These are phyloP conservation scores for Actinia tenebrosa DNA, from an alignment of 64 coral and sea anemone species.

Conservation along the genomic window DNA sequence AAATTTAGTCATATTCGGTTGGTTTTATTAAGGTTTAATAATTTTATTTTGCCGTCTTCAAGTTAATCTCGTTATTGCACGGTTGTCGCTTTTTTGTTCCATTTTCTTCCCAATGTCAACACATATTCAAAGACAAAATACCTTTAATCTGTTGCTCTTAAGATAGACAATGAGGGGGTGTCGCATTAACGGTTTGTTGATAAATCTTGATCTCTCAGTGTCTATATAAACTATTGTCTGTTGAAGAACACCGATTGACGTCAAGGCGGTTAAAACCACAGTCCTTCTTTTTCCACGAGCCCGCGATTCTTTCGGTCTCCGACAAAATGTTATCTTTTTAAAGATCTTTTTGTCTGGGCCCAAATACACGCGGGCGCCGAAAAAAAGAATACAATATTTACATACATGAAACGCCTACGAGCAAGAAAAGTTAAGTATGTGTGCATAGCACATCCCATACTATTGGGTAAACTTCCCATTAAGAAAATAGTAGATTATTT, in stretches of 20 bases:
- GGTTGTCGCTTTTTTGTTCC: background rate
- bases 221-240: background rate
- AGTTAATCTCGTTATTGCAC: background rate
- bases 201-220: background rate
- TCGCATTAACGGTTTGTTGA: background rate
- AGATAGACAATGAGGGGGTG: background rate
- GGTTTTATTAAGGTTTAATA: background rate
- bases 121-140: background rate
- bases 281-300: too few species aligned
- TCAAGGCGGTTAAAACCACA: background rate
- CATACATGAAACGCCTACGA: too few species aligned
- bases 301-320: background rate
- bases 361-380: too few species aligned
- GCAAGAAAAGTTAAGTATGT: too few species aligned
- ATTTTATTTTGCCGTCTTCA: background rate
- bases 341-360: too few species aligned
- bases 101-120: background rate
- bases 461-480: too few species aligned
- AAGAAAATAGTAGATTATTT: too few species aligned
- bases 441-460: too few species aligned
- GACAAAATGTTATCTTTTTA: too few species aligned
- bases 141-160: background rate
- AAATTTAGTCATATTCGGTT: background rate
- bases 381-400: too few species aligned
- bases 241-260: background rate